Evolutionary conservation across 2,797 vertebrate species (phyloP).

Genomic region (Lindbergichthys nudifrons): DNA sequence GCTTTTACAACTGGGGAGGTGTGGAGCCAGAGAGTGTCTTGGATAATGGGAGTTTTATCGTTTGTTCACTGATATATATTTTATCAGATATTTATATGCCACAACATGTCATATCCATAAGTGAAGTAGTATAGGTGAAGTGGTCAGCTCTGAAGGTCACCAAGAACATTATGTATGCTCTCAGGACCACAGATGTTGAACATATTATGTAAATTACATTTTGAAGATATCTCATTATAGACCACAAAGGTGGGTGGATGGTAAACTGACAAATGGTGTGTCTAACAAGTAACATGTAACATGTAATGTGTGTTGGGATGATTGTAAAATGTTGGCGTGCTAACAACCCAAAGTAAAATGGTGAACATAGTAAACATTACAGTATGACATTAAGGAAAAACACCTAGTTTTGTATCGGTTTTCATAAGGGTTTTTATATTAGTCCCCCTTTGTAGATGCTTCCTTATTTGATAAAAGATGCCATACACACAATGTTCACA

Average conservation of each 20-base stretch:
- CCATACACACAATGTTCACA: slow-evolving; percentile 8
- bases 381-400: too few relatives aligned
- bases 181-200: neutral
- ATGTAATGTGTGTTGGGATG: neutral
- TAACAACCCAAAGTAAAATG: neutral
- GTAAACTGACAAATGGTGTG: neutral
- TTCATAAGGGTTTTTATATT: too few relatives aligned
- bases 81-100: too few relatives aligned
- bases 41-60: too few relatives aligned
- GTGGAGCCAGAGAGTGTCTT: too few relatives aligned
- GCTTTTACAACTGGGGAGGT: slow-evolving; percentile 22
- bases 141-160: neutral
- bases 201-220: neutral
- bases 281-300: too few relatives aligned
- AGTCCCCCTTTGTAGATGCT: too few relatives aligned
- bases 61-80: too few relatives aligned
- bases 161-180: neutral
- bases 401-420: too few relatives aligned
- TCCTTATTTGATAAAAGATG: too few relatives aligned
- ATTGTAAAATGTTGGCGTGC: neutral
- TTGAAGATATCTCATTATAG: neutral
- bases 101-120: neutral
- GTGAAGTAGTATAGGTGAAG: neutral
- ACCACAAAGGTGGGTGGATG: neutral
- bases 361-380: too few relatives aligned